Evolutionary conservation across 2,797 vertebrate species (phyloP).

Genomic region (Iguana delicatissima): DNA sequence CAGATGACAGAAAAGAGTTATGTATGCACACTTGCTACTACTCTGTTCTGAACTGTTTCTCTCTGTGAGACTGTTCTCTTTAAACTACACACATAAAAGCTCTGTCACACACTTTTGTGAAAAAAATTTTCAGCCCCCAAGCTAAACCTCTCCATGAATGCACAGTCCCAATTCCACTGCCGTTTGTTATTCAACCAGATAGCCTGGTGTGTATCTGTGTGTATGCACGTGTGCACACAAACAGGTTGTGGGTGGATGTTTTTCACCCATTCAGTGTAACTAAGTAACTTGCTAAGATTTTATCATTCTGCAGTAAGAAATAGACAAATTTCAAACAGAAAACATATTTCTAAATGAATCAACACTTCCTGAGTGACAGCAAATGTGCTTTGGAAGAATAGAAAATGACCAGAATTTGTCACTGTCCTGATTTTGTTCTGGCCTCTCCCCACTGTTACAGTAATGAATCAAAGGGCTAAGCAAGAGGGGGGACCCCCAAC

Average conservation of each 20-base stretch:
- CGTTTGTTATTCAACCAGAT: not conserved
- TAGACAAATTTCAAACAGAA: conserved; percentile 22
- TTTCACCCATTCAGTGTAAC: not conserved
- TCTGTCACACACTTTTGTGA: not conserved
- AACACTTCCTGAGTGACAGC: conserved; percentile 2
- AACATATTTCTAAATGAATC: conserved; percentile 20
- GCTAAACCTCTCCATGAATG: not conserved
- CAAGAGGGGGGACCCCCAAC: not conserved
- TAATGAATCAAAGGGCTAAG: conserved; percentile 7
- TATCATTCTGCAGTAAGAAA: not conserved
- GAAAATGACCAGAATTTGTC: conserved; percentile 42
- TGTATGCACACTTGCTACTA: not conserved
- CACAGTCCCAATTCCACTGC: not conserved
- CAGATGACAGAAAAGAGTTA: not conserved
- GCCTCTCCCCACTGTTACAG: not conserved
- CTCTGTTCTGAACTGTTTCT: not conserved
- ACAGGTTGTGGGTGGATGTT: not conserved
- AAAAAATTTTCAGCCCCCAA: not conserved
- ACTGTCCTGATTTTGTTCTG: conserved; percentile 11
- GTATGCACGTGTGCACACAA: not conserved
- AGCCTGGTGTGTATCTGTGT: not conserved
- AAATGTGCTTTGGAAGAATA: conserved; percentile 12
- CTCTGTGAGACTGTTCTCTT: not conserved
- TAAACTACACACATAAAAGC: not conserved
- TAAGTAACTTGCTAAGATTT: not conserved